Conservation (phyloP, 2,888 invertebrate species). For the Caprella mutica region DNA sequence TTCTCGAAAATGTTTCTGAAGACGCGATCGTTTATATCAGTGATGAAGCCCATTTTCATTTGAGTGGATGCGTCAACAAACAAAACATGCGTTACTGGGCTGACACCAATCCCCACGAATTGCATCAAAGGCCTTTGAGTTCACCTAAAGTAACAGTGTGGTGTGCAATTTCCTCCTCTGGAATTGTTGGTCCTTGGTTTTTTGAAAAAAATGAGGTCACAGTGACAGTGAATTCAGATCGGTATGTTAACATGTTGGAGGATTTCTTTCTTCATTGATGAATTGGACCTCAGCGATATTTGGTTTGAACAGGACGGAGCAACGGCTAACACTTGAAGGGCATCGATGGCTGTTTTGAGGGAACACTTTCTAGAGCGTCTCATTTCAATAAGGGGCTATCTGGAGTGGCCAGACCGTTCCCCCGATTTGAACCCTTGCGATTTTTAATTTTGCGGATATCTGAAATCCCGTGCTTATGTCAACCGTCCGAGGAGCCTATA, state of each 20-base stretch:
- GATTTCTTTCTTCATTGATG: no score
- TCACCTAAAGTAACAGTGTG: constrained; percentile 8
- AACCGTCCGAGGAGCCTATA: constrained; percentile 35
- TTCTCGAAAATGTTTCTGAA: constrained; percentile 12
- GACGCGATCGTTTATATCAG: constrained; percentile 12
- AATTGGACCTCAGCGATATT: constrained; percentile 10
- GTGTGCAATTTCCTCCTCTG: constrained; percentile 10
- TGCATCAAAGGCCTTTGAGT: constrained; percentile 7
- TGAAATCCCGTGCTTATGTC: constrained; percentile 22
- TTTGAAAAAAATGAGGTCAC: constrained; percentile 36
- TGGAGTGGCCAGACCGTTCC: neutral
- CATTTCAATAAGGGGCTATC: neutral
- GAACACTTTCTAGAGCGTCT: neutral
- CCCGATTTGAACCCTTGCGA: constrained; percentile 23
- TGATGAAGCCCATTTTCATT: constrained; percentile 14
- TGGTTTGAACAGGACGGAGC: constrained; percentile 18
- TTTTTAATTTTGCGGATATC: constrained; percentile 15
- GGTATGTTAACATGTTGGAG: constrained; percentile 35
- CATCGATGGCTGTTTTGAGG: constrained; percentile 1
- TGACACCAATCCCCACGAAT: constrained; percentile 8
- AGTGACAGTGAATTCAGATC: constrained; percentile 36
- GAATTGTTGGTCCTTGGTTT: constrained; percentile 35
- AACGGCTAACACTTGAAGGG: constrained; percentile 21
- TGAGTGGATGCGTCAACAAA: constrained; percentile 1
- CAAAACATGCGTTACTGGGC: constrained; percentile 1